Percentiles rank a stretch among this genome's conserved stretches.
Conservation (phyloP, 2,888 invertebrate species). For the Hedychridium roseum region DNA sequence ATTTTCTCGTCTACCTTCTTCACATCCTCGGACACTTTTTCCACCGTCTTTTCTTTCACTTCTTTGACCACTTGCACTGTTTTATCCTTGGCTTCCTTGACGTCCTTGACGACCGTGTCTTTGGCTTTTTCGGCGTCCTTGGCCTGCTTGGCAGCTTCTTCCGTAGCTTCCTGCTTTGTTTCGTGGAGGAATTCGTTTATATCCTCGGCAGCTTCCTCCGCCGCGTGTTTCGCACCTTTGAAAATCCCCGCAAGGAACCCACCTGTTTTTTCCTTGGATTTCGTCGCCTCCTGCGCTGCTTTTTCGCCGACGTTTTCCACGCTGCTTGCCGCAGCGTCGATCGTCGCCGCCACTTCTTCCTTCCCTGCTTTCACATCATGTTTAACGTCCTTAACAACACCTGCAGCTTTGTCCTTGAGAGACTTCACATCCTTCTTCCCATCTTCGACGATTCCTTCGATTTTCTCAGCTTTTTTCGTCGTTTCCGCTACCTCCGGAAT, state of each 20-base stretch:
- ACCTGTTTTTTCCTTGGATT: too few species aligned
- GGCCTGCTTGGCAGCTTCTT: slow-evolving; percentile 16
- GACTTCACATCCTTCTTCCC: slow-evolving; percentile 21
- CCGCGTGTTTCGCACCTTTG: too few species aligned
- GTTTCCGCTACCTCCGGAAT: slow-evolving; percentile 31
- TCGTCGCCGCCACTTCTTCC: slow-evolving; percentile 30
- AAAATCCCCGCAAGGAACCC: too few species aligned
- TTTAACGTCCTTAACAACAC: slow-evolving; percentile 65
- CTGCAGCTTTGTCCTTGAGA: slow-evolving; percentile 20
- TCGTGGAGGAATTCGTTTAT: not conserved
- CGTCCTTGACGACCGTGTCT: slow-evolving; percentile 20
- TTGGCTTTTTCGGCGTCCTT: slow-evolving; percentile 18
- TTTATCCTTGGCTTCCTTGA: slow-evolving; percentile 28
- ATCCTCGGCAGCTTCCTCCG: slow-evolving; percentile 50
- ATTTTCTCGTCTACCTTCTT: slow-evolving; percentile 18
- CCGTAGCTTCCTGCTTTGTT: not conserved
- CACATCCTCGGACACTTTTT: slow-evolving; percentile 31
- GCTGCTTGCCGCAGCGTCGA: too few species aligned
- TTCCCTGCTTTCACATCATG: slow-evolving; percentile 66
- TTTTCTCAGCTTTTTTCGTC: slow-evolving; percentile 6
- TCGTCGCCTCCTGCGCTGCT: too few species aligned
- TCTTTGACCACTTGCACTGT: slow-evolving; percentile 28
- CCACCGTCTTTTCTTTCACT: slow-evolving; percentile 21
- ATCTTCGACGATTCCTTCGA: slow-evolving; percentile 11
- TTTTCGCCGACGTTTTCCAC: too few species aligned